Percentiles rank a stretch among this genome's conserved stretches.
These are phyloP conservation scores for Arctocebus calabarensis DNA, from an alignment of 2,797 vertebrate genomes.

Conservation along the genomic window DNA sequence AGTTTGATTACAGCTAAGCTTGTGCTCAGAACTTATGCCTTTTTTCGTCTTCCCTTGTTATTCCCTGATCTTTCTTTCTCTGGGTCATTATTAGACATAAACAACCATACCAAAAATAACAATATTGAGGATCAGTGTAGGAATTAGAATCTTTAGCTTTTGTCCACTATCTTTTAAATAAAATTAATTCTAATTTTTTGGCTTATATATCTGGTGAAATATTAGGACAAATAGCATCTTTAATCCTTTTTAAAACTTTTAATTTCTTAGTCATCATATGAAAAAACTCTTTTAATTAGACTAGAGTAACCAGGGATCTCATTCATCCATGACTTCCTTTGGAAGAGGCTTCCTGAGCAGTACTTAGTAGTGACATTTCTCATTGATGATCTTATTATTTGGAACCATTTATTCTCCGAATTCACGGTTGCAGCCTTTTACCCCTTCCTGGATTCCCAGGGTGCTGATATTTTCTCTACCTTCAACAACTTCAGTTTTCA, in stretches of 20 bases:
- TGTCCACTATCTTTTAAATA: conserved; percentile 73
- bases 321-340: conserved; percentile 71
- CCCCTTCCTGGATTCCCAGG: conserved; percentile 84
- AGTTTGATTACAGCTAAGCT: conserved; percentile 69
- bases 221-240: conserved; percentile 81
- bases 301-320: conserved; percentile 52
- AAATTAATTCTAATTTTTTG: conserved; percentile 74
- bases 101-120: conserved; percentile 71
- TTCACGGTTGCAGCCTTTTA: conserved; percentile 83
- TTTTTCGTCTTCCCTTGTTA: conserved; percentile 70
- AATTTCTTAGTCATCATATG: conserved; percentile 80
- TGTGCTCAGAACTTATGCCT: conserved; percentile 77
- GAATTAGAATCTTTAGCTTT: conserved; percentile 80
- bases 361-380: conserved; percentile 66
- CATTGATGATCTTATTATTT: conserved; percentile 79
- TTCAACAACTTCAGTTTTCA: conserved; percentile 85
- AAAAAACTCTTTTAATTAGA: background rate
- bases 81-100: conserved; percentile 74
- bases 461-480: conserved; percentile 84
- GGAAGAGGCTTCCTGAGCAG: conserved; percentile 75
- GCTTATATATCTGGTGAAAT: conserved; percentile 70
- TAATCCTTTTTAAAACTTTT: conserved; percentile 79
- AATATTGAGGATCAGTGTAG: conserved; percentile 62
- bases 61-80: conserved; percentile 77
- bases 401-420: conserved; percentile 62